These are phyloP conservation scores for Platycercus adscitus DNA, from an alignment of 2,113 vertebrate species.

Conservation along the genomic window DNA sequence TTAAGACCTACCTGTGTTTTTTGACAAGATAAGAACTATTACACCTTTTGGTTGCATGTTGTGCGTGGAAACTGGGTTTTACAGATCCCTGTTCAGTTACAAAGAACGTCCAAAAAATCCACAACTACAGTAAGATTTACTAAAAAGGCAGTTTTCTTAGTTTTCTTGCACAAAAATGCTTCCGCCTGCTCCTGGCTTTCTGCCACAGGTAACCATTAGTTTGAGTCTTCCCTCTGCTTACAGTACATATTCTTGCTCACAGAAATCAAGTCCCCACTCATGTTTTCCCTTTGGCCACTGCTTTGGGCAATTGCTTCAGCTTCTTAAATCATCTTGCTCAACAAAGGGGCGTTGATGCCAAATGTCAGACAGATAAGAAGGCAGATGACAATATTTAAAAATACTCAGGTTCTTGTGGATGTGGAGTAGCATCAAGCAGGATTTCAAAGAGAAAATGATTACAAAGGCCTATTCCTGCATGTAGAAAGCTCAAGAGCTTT, in stretches of 20 bases:
- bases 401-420: neutral
- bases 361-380: neutral
- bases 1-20: neutral
- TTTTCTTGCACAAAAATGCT: neutral
- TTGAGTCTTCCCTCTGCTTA: neutral
- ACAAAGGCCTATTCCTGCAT: neutral
- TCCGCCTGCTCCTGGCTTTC: neutral
- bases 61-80: neutral
- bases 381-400: neutral
- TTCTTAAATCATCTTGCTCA: conserved; percentile 11
- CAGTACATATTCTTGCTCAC: neutral
- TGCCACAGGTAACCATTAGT: neutral
- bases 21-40: neutral
- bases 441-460: neutral
- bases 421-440: neutral
- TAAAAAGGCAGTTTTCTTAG: neutral
- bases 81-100: neutral
- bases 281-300: neutral
- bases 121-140: neutral
- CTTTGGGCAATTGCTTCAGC: neutral
- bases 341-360: neutral
- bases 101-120: neutral
- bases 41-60: neutral
- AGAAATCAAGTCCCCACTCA: neutral
- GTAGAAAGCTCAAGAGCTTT: neutral